Evolutionary conservation across 2,888 invertebrate genomes (phyloP).

Genomic region (Diarsia rubi): DNA sequence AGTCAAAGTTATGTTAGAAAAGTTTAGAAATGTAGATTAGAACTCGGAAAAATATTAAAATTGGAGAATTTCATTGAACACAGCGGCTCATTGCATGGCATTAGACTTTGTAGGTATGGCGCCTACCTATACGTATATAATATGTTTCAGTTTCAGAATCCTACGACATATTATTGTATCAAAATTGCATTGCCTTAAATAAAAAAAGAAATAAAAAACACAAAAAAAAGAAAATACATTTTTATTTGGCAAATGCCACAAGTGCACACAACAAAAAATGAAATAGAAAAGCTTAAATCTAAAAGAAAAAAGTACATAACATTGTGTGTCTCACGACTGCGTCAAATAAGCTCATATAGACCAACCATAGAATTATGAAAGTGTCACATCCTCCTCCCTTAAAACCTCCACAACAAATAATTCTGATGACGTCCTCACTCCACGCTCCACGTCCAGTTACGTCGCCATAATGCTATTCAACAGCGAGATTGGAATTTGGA

Average conservation of each 20-base stretch:
- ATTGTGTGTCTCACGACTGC: too few species aligned
- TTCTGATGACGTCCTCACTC: constrained; percentile 40
- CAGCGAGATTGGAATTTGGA: constrained; percentile 74
- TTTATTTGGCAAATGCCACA: too few species aligned
- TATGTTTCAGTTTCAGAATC: not conserved
- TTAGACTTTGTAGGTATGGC: not conserved
- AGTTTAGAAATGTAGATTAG: not conserved
- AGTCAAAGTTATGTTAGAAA: not conserved
- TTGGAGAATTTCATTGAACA: not conserved
- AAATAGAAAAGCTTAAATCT: too few species aligned
- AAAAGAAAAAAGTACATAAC: too few species aligned
- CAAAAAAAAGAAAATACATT: too few species aligned
- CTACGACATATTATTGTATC: not conserved
- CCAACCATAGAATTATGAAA: not conserved
- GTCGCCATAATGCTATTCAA: constrained; percentile 65
- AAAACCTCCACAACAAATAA: constrained; percentile 6
- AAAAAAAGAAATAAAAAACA: too few species aligned
- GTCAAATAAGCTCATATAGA: too few species aligned
- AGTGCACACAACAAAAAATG: too few species aligned
- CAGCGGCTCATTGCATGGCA: not conserved
- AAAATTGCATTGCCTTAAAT: not conserved
- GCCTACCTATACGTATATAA: too few species aligned
- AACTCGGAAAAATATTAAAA: too few species aligned
- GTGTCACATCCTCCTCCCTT: not conserved
- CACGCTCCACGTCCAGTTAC: constrained; percentile 18